A percentile compares a stretch with the other conserved stretches of the same genome.
Conservation (phyloP, 2,113 vertebrate species). For the Psittacara wagleri region DNA sequence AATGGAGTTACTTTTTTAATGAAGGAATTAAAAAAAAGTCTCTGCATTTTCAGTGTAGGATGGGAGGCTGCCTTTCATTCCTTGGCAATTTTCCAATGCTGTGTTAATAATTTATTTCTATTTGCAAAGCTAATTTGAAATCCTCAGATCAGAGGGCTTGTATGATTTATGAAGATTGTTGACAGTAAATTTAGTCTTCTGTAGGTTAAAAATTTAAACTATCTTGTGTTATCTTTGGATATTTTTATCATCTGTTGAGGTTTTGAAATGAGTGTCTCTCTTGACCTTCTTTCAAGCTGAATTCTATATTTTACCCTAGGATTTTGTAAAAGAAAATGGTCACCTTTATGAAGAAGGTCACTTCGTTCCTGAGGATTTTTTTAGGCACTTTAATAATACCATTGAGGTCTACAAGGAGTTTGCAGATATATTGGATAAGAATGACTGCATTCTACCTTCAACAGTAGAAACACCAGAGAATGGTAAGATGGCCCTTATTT, state of each 20-base stretch:
- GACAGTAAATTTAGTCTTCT: background rate
- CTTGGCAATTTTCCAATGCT: background rate
- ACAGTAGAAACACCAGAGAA: conserved; percentile 70
- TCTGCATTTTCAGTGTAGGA: background rate
- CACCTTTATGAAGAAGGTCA: conserved; percentile 62
- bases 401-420: conserved; percentile 78
- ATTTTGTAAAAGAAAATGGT: conserved; percentile 72
- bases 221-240: background rate
- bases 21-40: background rate
- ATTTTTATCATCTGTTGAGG: background rate
- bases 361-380: conserved; percentile 78
- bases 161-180: background rate
- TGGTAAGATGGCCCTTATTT: conserved; percentile 63
- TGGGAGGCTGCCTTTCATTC: background rate
- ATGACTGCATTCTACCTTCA: conserved; percentile 74
- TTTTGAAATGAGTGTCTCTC: background rate
- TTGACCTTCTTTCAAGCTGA: background rate
- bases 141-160: background rate
- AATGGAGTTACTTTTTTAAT: background rate
- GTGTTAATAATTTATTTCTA: conserved; percentile 16
- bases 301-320: conserved; percentile 44
- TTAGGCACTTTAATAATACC: conserved; percentile 77
- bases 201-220: background rate
- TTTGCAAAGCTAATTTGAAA: conserved; percentile 24
- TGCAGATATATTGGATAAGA: conserved; percentile 63